phyloP scores from a whole-genome alignment of 2,888 invertebrate species.

The Tethea ocularis region DNA sequence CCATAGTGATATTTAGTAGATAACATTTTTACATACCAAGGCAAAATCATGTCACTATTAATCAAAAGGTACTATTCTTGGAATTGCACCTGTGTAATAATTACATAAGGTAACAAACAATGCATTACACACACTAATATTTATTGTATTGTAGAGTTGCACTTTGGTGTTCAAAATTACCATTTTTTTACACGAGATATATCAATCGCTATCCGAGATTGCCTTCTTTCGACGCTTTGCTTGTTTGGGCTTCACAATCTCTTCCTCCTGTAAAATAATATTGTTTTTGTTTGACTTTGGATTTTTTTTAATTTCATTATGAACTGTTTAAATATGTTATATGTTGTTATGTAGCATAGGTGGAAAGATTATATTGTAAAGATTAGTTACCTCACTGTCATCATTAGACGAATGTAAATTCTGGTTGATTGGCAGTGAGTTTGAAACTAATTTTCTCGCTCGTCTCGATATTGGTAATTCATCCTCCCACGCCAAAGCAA shows the following conservation, averaged over 20 bases:
- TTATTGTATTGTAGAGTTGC: conserved; percentile 80
- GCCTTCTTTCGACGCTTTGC: conserved; percentile 96
- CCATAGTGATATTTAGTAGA: conserved; percentile 26
- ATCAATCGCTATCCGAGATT: conserved; percentile 97
- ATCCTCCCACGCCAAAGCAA: conserved; percentile 95
- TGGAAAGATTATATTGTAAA: conserved; percentile 7
- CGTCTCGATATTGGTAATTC: conserved; percentile 87
- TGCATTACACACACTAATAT: conserved; percentile 60
- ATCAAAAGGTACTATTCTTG: conserved; percentile 66
- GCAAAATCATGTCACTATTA: conserved; percentile 47
- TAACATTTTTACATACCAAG: conserved; percentile 47
- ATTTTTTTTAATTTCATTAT: background rate
- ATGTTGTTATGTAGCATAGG: background rate
- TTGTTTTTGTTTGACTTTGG: background rate
- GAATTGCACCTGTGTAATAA: conserved; percentile 64
- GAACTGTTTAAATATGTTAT: background rate
- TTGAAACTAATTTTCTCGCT: conserved; percentile 85
- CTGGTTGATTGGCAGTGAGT: conserved; percentile 81
- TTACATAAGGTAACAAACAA: conserved; percentile 64
- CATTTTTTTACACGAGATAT: conserved; percentile 69
- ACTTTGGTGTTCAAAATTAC: conserved; percentile 81
- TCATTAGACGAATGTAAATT: conserved; percentile 88
- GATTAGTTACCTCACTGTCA: conserved; percentile 87
- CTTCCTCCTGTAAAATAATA: conserved; percentile 84
- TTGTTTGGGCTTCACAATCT: conserved; percentile 95